These are phyloP conservation scores for Calyptommatus sinebrachiatus DNA, from an alignment of 2,113 vertebrate species.

Conservation along the genomic window DNA sequence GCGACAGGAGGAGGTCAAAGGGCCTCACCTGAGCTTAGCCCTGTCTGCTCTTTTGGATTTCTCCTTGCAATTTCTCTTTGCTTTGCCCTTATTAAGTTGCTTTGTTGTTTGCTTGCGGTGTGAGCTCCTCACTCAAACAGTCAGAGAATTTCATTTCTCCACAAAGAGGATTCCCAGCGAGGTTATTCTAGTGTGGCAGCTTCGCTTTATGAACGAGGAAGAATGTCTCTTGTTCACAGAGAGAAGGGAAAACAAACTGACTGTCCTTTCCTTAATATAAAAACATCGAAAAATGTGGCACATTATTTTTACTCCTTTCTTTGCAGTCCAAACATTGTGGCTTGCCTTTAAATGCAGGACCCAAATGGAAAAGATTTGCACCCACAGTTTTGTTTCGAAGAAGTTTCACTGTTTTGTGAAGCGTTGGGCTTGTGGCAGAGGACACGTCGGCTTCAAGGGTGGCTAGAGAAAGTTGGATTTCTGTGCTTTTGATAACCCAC, in stretches of 20 bases:
- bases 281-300: background rate
- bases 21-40: background rate
- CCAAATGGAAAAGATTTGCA: background rate
- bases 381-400: no score
- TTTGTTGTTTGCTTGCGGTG: background rate
- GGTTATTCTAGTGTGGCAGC: background rate
- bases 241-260: background rate
- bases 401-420: background rate
- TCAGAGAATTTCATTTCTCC: background rate
- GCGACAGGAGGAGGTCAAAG: background rate
- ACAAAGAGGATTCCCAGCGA: background rate
- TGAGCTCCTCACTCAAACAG: slow-evolving; percentile 1
- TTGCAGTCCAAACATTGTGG: background rate
- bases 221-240: background rate
- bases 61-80: background rate
- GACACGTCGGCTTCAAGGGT: no score
- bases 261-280: no score
- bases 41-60: background rate
- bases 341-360: background rate
- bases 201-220: background rate
- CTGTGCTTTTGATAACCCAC: background rate
- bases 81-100: background rate
- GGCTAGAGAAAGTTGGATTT: background rate
- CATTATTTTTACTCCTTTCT: background rate
- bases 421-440: background rate